Percentiles rank a stretch among this genome's conserved stretches.
Conservation (phyloP, 2,113 vertebrate genomes). For the Dunckerocampus dactyliophorus region DNA sequence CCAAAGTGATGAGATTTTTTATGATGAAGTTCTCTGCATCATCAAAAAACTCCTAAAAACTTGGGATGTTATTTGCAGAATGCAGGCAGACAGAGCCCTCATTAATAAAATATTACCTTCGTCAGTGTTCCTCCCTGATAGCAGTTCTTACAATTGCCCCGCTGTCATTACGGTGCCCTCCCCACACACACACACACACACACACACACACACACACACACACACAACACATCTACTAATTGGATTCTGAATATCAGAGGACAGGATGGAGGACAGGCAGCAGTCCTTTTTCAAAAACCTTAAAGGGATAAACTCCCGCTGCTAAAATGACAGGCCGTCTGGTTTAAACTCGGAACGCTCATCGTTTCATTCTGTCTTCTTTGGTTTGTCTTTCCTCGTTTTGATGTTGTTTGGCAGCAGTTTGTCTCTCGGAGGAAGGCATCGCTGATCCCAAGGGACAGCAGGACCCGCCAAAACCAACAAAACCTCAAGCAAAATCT, state of each 20-base stretch:
- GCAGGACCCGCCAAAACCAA: slow-evolving; percentile 23
- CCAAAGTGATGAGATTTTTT: background rate
- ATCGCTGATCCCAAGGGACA: slow-evolving; percentile 16
- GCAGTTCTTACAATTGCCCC: slow-evolving; percentile 34
- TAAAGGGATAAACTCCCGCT: slow-evolving; percentile 13
- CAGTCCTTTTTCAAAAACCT: slow-evolving; percentile 13
- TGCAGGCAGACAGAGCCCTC: slow-evolving; percentile 5
- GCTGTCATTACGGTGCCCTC: slow-evolving; percentile 20
- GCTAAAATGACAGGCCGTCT: slow-evolving; percentile 7
- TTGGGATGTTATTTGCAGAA: slow-evolving; percentile 7
- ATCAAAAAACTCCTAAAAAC: background rate
- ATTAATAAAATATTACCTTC: slow-evolving; percentile 43
- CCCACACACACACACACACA: background rate
- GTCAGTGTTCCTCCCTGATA: slow-evolving; percentile 24
- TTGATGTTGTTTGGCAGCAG: slow-evolving; percentile 31
- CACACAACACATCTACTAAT: slow-evolving; percentile 25
- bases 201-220: background rate
- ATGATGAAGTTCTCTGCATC: background rate
- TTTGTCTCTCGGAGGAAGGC: slow-evolving; percentile 8
- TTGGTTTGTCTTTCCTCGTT: background rate
- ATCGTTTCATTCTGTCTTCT: background rate
- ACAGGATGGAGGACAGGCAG: slow-evolving; percentile 20
- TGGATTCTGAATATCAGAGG: slow-evolving; percentile 47
- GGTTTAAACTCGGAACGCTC: slow-evolving; percentile 9
- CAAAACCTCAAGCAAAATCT: slow-evolving; percentile 13